phyloP scores from a whole-genome alignment of 2,113 vertebrate genomes.

The Nothoprocta pentlandii region DNA sequence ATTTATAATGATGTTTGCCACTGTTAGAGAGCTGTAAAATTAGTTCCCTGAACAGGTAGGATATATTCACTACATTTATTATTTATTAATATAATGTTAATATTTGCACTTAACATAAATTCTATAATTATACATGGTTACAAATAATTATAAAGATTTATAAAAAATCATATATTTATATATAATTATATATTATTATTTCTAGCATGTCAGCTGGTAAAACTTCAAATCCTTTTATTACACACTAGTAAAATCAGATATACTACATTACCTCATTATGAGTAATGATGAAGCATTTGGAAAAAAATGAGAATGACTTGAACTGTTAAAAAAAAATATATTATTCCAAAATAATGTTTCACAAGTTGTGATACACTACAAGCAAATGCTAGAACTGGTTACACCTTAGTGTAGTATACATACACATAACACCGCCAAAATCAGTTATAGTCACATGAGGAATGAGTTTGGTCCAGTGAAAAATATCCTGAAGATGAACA shows the following conservation, averaged over 20 bases:
- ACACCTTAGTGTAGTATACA: neutral
- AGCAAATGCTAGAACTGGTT: neutral
- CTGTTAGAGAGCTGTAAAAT: neutral
- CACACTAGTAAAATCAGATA: neutral
- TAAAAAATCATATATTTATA: neutral
- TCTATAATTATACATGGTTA: neutral
- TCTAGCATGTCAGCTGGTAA: neutral
- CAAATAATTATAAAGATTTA: neutral
- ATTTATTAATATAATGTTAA: neutral
- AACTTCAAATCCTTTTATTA: neutral
- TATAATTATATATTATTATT: neutral
- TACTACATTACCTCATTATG: neutral
- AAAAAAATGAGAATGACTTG: neutral
- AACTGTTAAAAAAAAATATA: neutral
- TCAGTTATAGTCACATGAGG: neutral
- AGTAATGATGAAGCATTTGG: neutral
- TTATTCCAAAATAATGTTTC: neutral
- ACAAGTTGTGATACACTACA: neutral
- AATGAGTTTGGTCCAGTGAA: too few species aligned
- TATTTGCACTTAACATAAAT: neutral
- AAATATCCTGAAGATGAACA: too few species aligned
- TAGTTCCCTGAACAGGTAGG: neutral
- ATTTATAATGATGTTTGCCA: neutral
- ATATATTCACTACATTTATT: neutral
- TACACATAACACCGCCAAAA: neutral